phyloP scores from a whole-genome alignment of 2,113 vertebrate genomes.

The Bathybates hornii region DNA sequence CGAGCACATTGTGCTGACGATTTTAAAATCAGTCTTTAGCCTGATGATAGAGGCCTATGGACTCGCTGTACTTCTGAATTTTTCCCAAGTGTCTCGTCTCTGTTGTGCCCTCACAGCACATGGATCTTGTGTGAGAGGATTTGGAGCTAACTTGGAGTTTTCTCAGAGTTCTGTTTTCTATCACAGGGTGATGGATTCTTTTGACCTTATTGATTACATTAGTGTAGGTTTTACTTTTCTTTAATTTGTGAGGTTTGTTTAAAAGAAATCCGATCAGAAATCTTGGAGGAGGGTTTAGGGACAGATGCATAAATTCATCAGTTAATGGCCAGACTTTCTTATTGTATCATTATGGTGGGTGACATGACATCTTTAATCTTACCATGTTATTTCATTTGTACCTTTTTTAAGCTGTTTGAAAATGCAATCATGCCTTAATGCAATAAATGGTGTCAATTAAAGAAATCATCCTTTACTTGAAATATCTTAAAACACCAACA shows the following conservation, averaged over 20 bases:
- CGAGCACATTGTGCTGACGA: background rate
- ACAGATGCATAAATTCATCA: background rate
- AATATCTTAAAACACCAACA: background rate
- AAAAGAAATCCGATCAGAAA: background rate
- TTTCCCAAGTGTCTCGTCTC: background rate
- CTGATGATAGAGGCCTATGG: background rate
- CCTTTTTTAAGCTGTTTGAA: slow-evolving; percentile 62
- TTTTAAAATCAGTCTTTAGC: background rate
- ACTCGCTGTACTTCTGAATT: background rate
- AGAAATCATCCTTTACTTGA: background rate
- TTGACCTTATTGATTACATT: slow-evolving; percentile 15
- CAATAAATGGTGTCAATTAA: slow-evolving; percentile 70
- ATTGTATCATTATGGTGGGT: slow-evolving; percentile 50
- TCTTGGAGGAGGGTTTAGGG: background rate
- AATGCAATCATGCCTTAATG: slow-evolving; percentile 69
- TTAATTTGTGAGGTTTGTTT: slow-evolving; percentile 2
- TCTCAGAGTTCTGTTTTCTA: slow-evolving; percentile 10
- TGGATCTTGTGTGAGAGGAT: background rate
- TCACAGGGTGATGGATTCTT: slow-evolving; percentile 44
- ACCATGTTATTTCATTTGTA: slow-evolving; percentile 58
- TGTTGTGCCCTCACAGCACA: background rate
- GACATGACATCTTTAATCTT: slow-evolving; percentile 42
- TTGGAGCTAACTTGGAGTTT: background rate
- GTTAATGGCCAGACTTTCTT: slow-evolving; percentile 26
- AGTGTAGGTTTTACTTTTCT: slow-evolving; percentile 4